Evolutionary conservation across 2,113 vertebrate genomes (phyloP).

Genomic region (Urocynchramus pylzowi): DNA sequence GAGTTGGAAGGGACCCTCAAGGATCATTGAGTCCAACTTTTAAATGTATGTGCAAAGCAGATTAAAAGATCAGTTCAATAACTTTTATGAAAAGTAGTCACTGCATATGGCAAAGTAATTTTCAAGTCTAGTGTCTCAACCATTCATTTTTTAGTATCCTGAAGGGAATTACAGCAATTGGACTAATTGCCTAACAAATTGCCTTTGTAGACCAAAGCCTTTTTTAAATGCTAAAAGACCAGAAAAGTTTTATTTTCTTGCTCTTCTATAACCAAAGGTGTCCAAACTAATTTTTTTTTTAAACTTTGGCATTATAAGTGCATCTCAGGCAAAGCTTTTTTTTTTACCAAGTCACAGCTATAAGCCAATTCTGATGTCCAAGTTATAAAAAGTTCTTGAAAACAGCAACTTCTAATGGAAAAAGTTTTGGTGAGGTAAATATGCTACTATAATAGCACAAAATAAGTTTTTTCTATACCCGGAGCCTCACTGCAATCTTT

Average conservation of each 20-base stretch:
- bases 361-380: constrained; percentile 61
- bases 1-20: not conserved
- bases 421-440: constrained; percentile 31
- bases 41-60: not conserved
- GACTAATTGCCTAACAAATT: constrained; percentile 33
- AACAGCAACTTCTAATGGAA: constrained; percentile 70
- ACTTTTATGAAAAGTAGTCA: constrained; percentile 10
- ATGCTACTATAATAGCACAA: constrained; percentile 43
- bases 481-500: constrained; percentile 7
- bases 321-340: constrained; percentile 26
- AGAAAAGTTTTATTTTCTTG: not conserved
- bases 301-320: constrained; percentile 10
- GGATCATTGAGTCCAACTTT: not conserved
- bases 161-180: not conserved
- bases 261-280: not conserved
- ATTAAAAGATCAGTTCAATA: constrained; percentile 46
- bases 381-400: constrained; percentile 57
- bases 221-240: not conserved
- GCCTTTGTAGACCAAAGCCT: constrained; percentile 35
- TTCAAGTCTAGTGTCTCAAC: not conserved
- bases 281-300: not conserved
- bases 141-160: not conserved
- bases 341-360: constrained; percentile 54
- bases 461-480: constrained; percentile 54
- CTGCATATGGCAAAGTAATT: constrained; percentile 23